These are phyloP conservation scores for Papilio glaucus DNA, from an alignment of 1,140 invertebrate genomes.

Conservation along the genomic window DNA sequence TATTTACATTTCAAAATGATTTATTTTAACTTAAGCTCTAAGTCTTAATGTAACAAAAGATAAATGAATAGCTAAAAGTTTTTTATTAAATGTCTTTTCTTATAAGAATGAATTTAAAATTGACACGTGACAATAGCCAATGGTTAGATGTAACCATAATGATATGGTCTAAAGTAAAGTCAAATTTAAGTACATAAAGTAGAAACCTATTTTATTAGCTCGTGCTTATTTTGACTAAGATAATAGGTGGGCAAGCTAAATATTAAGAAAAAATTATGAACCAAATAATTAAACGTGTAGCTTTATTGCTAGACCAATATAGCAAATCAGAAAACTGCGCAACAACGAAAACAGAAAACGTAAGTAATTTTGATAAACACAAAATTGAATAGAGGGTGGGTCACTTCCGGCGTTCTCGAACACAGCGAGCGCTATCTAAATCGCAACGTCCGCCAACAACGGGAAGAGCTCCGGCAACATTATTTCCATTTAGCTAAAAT, in stretches of 20 bases:
- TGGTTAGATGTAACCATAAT: too few species aligned
- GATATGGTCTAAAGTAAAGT: too few species aligned
- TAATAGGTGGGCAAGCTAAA: too few species aligned
- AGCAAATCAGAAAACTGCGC: conserved; percentile 17
- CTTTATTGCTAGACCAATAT: not conserved
- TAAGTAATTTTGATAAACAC: conserved; percentile 69
- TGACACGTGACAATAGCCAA: too few species aligned
- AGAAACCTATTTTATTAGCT: not conserved
- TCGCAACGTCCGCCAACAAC: conserved; percentile 64
- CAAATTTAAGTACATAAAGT: not conserved
- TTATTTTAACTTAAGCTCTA: conserved; percentile 2
- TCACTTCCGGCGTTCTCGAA: conserved; percentile 55
- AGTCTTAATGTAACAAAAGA: not conserved
- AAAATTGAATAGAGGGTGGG: conserved; percentile 66
- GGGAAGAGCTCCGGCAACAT: conserved; percentile 60
- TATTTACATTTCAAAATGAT: conserved; percentile 35
- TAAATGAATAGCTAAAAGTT: not conserved
- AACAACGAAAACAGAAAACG: conserved; percentile 42
- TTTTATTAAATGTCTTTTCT: not conserved
- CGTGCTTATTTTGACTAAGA: not conserved
- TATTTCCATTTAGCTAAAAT: conserved; percentile 77
- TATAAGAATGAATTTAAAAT: not conserved
- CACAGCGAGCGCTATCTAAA: conserved; percentile 69
- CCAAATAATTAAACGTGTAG: not conserved
- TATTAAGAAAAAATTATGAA: not conserved